Base-by-base conservation (phyloP, 2,113 vertebrate genomes). In the Amblyopsis rosae region DNA sequence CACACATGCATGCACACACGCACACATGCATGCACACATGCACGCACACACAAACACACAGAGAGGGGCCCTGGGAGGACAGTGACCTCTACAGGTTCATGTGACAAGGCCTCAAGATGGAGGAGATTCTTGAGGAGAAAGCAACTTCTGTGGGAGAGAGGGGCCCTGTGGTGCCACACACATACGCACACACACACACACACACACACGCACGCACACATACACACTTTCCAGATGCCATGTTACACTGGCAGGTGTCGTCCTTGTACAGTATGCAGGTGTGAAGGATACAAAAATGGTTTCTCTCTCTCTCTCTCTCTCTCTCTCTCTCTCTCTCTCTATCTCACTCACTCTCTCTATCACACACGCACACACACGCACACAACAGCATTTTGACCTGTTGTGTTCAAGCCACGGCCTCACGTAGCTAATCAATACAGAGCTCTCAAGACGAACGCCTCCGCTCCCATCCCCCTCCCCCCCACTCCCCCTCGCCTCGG, bases 61-160 rank as follows among this genome's bases (percentile, higher is more conserved):
- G 26, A 26, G 26, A 26, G 26, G 26, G 26, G 26, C 78, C 86
- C 75, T 86, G 84, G 87, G 81, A 84, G 81, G 84, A 88, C 77
- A 81, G 83, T 86, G 87, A 88, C 84, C 83, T 89, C 75, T 53
- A 86, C 82, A 67, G 81, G 79, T 82, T 70, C 81, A 77, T 70
- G 77, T 62, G 81, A 83, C 77, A 77, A 8, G 58, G 77, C 70
- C 58, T 71, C 59, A 67, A 76, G 75, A 83, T 67, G 9, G 48
- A 80, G 51, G 61, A 64, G 67, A 75, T 35, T 67, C 62, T 50
- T 67, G 41, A 67, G 59, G 67, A 56, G 58, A 67, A 65, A 79
- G 33, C 33, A 59, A 35, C 17, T 50, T 67, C 26, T 59, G 8
- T 65, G 17, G 53, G 54, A 58, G 6, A 63, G 17, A 48, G 35